Evolutionary conservation across 2,888 invertebrate genomes (phyloP), one percentile per base, ranked within the genome.

Genomic region (Agapostemon virescens): DNA sequence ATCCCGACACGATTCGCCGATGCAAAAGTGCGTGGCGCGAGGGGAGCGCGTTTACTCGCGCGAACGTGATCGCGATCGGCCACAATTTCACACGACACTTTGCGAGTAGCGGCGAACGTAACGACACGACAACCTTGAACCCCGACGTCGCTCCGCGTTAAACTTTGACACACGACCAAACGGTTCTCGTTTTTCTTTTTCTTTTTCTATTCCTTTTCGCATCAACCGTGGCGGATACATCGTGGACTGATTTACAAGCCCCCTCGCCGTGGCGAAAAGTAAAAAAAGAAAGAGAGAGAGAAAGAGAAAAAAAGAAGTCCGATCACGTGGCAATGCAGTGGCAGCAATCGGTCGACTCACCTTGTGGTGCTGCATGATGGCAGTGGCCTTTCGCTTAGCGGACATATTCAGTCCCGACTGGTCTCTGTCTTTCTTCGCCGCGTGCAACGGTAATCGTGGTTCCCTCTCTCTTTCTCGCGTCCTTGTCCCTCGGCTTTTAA

Each of bases 361-460:
- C 92, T 93, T 93, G 90, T 92, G 92, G 93, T 96, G 96, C 93
- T 96, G 96, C 89, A 96, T 95, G 91, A 96, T 94, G 89, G 95
- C 95, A 89, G 95, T 95, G 92, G 95, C 95, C 94, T 96, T 96
- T 93, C 95, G 95, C 93, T 96, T 96, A 88, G 96, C 96, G 87
- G 96, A 95, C 96, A 96, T 95, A 88, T 90, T 93, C 89, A 87
- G 77, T 83, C 84, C 73, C 73, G 79, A 72, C 78, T 77, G 64
- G 61, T 61, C 75, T 61, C 75, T 77, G 78, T 82, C 77, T 85
- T 84, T 82, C 83, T 79, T 72, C 78, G 79, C 82, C 85, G 85
- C 74, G 76, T 78, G 74, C 74, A 79, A 69, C 82, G 82, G 76
- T 79, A 74, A 82, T 79, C 74, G 71, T 86, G 33, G 69, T 55